phyloP scores from a whole-genome alignment of 1,140 invertebrate genomes.

The Drosophila persimilis region DNA sequence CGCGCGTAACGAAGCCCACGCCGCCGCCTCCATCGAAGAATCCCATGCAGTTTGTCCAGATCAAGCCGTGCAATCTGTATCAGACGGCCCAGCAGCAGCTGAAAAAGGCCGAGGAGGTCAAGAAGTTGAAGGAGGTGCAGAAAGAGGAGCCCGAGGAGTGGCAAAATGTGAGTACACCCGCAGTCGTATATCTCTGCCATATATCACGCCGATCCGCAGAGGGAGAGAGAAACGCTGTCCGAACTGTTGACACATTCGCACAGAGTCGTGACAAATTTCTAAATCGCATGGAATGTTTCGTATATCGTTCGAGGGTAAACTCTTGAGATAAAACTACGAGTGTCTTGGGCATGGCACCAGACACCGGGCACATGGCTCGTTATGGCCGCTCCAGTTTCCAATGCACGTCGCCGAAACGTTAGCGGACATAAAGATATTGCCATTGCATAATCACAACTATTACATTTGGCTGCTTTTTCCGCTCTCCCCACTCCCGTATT shows the following conservation, averaged over 20 bases:
- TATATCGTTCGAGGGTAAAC: slow-evolving; percentile 2
- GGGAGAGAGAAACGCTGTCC: slow-evolving; percentile 21
- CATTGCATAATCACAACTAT: slow-evolving; percentile 67
- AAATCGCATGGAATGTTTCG: slow-evolving; percentile 12
- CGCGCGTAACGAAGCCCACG: slow-evolving; percentile 84
- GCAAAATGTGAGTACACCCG: slow-evolving; percentile 90
- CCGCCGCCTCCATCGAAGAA: slow-evolving; percentile 92
- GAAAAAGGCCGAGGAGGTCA: slow-evolving; percentile 92
- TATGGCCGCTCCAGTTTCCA: slow-evolving; percentile 69
- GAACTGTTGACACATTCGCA: slow-evolving; percentile 24
- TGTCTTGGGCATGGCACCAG: slow-evolving; percentile 45
- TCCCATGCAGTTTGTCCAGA: slow-evolving; percentile 94
- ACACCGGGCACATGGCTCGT: slow-evolving; percentile 29
- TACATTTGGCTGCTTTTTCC: slow-evolving; percentile 63
- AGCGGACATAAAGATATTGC: slow-evolving; percentile 63
- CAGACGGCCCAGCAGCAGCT: slow-evolving; percentile 93
- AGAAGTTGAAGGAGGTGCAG: slow-evolving; percentile 89
- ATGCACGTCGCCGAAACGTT: slow-evolving; percentile 60
- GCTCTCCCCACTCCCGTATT: slow-evolving; percentile 19
- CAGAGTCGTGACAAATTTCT: slow-evolving; percentile 68
- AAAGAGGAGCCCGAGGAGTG: slow-evolving; percentile 94
- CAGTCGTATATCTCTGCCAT: slow-evolving; percentile 10
- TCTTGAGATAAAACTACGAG: slow-evolving; percentile 14
- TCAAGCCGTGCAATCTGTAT: slow-evolving; percentile 92
- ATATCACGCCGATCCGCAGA: slow-evolving; percentile 4